Base-by-base conservation (phyloP, 2,888 invertebrate species). In the Scaptomyza tumidula region DNA sequence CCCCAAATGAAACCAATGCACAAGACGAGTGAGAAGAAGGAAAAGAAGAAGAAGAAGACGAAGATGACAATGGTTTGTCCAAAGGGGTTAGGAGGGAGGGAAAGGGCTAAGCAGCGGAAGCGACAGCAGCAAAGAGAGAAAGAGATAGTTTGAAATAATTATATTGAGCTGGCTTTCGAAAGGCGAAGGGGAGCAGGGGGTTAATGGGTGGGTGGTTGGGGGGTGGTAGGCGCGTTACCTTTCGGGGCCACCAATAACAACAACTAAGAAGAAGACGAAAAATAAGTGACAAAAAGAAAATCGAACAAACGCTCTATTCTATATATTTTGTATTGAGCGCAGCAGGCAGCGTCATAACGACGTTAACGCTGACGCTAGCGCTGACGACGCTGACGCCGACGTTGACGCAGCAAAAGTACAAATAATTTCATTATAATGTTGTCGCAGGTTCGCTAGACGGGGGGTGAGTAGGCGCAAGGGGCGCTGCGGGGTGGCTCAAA, bases 141-240 rank as follows among this genome's bases (percentile, higher is more conserved):
- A 56, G 41, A 79, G 88, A 87, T 86, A 83, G 88, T 87, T 87
- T 77, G 74, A 83, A 87, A 83, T 83, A 83, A 83, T 83, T 87
- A 83, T 77, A 71, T 74, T 75, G 81, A 78, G 55, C 69, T 64
- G 58, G 35, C 44, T 9, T 9, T 6, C 19, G 31, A 9, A 9
- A 1, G 7, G 6, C 48, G 33, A 29, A 16, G 13, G 16, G n/a
- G 19, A 19, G 19, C 19, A 19, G 39, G 6, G 27, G 6, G 27
- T 27, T 6, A 31, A 31, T 14, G 43, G n/a, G 16, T 5, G 13
- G 11, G 11, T 16, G 27, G n/a, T 2, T 52, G 7, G n/a, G 24
- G 24, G 31, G 33, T 11, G 50, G 41, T 24, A 46, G 33, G 19
- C 27, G 43, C 49, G 48, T 60, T 61, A 64, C 67, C 58, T 72